Percentiles rank a stretch among this genome's conserved stretches.
Evolutionary conservation across 1,140 invertebrate species (phyloP).

Genomic region (Sarcophaga peregrina): DNA sequence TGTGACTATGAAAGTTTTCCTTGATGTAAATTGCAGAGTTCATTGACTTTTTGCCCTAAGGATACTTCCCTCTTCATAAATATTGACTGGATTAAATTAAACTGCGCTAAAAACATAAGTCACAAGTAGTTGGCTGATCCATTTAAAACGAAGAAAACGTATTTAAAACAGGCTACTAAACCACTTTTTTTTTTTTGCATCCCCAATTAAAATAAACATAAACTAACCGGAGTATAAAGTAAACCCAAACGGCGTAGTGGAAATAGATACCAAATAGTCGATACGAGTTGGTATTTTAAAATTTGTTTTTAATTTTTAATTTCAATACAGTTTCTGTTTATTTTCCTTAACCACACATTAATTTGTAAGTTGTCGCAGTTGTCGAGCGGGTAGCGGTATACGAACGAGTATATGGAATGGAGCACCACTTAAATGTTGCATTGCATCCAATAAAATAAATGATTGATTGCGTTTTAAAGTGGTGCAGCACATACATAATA

Average conservation of each 20-base stretch:
- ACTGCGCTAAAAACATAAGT: neutral
- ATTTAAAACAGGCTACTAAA: neutral
- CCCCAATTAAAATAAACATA: neutral
- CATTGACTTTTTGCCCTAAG: neutral
- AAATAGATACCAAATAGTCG: neutral
- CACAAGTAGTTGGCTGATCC: neutral
- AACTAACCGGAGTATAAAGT: neutral
- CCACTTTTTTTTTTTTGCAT: neutral
- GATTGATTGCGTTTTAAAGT: conserved; percentile 14
- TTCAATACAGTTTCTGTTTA: neutral
- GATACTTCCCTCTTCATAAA: neutral
- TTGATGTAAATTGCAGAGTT: too few species aligned
- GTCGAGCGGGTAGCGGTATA: too few species aligned
- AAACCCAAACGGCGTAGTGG: too few species aligned
- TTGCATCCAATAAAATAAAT: conserved; percentile 25
- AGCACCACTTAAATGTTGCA: conserved; percentile 15
- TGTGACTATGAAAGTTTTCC: too few species aligned
- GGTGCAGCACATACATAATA: neutral
- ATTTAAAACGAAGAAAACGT: neutral
- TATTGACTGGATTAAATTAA: conserved; percentile 7
- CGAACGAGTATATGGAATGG: too few species aligned
- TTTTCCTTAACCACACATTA: neutral
- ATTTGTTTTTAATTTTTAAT: neutral
- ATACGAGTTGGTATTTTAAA: neutral
- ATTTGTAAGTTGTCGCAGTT: neutral